A percentile compares a stretch with the other conserved stretches of the same genome.
phyloP scores from a whole-genome alignment of 1,140 invertebrate genomes.

The Musca vetustissima region DNA sequence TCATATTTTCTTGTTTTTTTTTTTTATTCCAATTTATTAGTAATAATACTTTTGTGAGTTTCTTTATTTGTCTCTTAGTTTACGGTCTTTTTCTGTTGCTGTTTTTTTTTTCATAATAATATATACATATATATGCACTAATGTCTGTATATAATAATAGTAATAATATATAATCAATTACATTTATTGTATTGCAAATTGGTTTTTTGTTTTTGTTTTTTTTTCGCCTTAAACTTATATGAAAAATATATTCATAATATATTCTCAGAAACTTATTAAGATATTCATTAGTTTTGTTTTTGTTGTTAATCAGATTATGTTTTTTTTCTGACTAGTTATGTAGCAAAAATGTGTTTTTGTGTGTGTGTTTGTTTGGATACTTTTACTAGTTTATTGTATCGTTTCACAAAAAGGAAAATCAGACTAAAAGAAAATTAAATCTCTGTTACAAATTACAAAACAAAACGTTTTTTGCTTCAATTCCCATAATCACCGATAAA shows the following conservation, averaged over 20 bases:
- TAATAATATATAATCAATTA: constrained; percentile 8
- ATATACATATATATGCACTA: neutral
- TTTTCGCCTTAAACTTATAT: constrained; percentile 7
- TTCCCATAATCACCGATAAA: constrained; percentile 52
- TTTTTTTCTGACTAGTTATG: neutral
- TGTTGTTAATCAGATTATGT: neutral
- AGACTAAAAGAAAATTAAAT: too few species aligned
- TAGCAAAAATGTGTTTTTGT: neutral
- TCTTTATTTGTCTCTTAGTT: neutral
- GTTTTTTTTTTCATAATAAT: neutral
- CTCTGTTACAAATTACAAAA: too few species aligned
- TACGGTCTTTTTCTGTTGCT: neutral
- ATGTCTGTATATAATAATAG: neutral
- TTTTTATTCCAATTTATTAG: too few species aligned
- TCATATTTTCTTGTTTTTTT: too few species aligned
- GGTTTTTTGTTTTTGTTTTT: too few species aligned
- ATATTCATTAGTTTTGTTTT: constrained; percentile 8
- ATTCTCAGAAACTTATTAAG: neutral
- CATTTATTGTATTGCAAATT: constrained; percentile 14
- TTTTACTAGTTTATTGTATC: constrained; percentile 14
- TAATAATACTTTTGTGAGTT: neutral
- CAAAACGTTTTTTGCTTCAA: neutral
- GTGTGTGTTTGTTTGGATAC: neutral
- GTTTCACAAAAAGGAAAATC: constrained; percentile 4
- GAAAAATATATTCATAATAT: constrained; percentile 21